Evolutionary conservation across 2,797 vertebrate genomes (phyloP), one percentile per base, ranked within the genome.

Genomic region (Pseudochirops cupreus): DNA sequence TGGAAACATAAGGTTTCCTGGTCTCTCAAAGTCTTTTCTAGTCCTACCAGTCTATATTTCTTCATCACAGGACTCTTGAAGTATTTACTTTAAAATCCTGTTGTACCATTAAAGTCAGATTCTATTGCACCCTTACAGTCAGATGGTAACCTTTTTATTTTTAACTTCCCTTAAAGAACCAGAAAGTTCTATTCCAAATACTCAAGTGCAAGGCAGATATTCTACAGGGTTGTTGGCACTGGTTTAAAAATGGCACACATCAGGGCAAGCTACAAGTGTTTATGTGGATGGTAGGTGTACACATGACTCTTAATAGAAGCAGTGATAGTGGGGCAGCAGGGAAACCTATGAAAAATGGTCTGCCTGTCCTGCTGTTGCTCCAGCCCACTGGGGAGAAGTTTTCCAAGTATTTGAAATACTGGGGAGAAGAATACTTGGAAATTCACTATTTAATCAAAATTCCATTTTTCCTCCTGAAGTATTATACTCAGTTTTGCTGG

Each of bases 161-260:
- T 93, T 89, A 90, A 56, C 91, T 67, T 91, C 91, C 18, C 82
- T 56, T 95, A 33, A 94, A 90, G 91, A 95, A 94, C 91, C n/a
- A 39, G 29, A 7, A 94, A 92, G 46, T 90, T 55, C 94, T 67
- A 94, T 56, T 92, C 14, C 1, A 21, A 93, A 96, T 46, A 90
- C 89, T 94, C 91, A 92, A 97, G 56, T 59, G 29, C 92, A 31
- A 95, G 56, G 55, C 87, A 90, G 90, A 93, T 82, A 91, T 1
- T 46, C 82, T 92, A 16, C 33, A 91, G 4, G 33, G 50, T 92
- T 93, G 21, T 95, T 52, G 92, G 91, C 59, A 92, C 3, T 59
- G 54, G 29, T 46, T 90, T 95, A 94, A 91, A n/a, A 82, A 82
- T 46, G 18, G 39, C 18, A 46, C 18, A 74, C 6, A 82, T 24